Percentiles rank a stretch among this genome's conserved stretches.
Evolutionary conservation across 2,888 invertebrate genomes (phyloP).

Genomic region (Zaprionus bogoriensis): DNA sequence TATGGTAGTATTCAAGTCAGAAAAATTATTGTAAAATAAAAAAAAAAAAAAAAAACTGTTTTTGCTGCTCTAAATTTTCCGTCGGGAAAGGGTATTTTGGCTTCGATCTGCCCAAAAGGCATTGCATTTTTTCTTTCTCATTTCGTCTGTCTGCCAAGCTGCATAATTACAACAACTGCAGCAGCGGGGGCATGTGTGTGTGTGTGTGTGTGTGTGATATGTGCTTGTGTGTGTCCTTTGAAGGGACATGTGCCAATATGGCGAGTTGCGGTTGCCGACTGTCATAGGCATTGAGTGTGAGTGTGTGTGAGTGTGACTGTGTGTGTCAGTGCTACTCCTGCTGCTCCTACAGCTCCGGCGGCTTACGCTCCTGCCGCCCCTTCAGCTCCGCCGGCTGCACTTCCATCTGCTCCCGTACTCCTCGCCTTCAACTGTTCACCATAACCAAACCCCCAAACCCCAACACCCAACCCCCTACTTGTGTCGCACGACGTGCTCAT

Average conservation of each 20-base stretch:
- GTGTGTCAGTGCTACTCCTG: slow-evolving; percentile 30
- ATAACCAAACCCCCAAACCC: too few species aligned
- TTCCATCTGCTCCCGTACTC: background rate
- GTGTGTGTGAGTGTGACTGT: slow-evolving; percentile 20
- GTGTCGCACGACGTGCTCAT: slow-evolving; percentile 60
- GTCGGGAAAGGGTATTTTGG: background rate
- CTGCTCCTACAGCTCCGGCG: too few species aligned
- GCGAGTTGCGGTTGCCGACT: slow-evolving; percentile 63
- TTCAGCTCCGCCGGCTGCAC: background rate
- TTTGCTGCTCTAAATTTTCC: background rate
- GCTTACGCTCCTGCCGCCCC: too few species aligned
- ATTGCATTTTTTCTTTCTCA: slow-evolving; percentile 1
- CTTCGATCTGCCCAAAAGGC: background rate
- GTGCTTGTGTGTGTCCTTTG: background rate
- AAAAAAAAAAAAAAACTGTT: too few species aligned
- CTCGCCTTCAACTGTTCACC: too few species aligned
- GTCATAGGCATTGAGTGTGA: slow-evolving; percentile 26
- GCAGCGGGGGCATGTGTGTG: slow-evolving; percentile 1
- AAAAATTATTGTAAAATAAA: too few species aligned
- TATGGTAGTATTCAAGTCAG: too few species aligned
- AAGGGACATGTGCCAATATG: slow-evolving; percentile 74
- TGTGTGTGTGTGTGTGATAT: slow-evolving; percentile 4
- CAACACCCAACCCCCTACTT: background rate
- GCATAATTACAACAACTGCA: slow-evolving; percentile 70
- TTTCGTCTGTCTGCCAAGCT: slow-evolving; percentile 47